Evolutionary conservation across 2,113 vertebrate species (phyloP).

Genomic region (Microtus oregoni): DNA sequence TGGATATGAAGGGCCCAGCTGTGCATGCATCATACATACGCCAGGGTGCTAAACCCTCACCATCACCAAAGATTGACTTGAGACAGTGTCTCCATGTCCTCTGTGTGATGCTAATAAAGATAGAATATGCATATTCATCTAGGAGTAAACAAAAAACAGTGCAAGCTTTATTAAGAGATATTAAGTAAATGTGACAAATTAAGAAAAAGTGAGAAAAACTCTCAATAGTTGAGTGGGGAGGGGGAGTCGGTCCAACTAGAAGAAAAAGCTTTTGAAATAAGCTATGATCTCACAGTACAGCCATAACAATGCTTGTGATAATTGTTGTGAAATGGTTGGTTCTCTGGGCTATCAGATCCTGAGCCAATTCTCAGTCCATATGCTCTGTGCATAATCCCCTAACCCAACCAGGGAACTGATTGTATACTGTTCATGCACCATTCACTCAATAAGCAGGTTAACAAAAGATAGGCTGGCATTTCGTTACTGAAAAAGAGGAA

Average conservation of each 20-base stretch:
- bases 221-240: background rate
- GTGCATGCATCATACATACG: too few relatives aligned
- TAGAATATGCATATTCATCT: background rate
- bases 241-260: accelerated
- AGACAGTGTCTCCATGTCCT: background rate
- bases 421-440: background rate
- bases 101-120: background rate
- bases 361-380: background rate
- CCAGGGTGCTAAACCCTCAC: background rate
- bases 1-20: background rate
- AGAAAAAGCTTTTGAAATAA: background rate
- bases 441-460: background rate
- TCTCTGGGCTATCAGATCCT: too few relatives aligned
- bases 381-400: background rate
- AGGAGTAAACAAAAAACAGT: too few relatives aligned
- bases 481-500: background rate
- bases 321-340: background rate
- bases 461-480: too few relatives aligned
- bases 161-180: background rate
- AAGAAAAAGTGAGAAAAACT: background rate
- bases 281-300: background rate
- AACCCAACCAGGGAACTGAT: too few relatives aligned
- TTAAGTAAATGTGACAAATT: background rate
- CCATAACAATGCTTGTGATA: background rate
- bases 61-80: too few relatives aligned